A percentile compares a stretch with the other conserved stretches of the same genome.
These are phyloP conservation scores for Microtus ochrogaster DNA, from an alignment of 2,113 vertebrate species.

Conservation along the genomic window DNA sequence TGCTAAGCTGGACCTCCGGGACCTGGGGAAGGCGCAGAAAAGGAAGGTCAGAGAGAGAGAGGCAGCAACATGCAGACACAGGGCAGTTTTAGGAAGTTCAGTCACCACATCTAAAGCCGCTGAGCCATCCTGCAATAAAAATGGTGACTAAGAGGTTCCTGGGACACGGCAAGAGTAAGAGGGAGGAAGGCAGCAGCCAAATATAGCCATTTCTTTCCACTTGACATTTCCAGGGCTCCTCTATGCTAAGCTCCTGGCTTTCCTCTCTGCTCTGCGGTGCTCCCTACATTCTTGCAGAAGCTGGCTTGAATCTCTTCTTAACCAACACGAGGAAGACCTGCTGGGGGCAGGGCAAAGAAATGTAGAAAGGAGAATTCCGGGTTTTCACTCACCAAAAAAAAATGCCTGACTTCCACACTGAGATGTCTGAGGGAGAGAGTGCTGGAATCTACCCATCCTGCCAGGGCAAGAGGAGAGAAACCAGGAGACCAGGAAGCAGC, in stretches of 20 bases:
- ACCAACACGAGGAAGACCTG: neutral
- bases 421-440: rapidly evolving
- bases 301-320: neutral
- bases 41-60: neutral
- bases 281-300: neutral
- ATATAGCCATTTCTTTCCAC: neutral
- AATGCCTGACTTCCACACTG: neutral
- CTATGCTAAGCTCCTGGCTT: neutral
- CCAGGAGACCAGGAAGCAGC: neutral
- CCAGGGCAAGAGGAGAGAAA: neutral
- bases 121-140: neutral
- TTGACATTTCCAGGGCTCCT: conserved; percentile 16
- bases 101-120: neutral
- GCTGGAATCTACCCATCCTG: neutral
- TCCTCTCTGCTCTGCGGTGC: neutral
- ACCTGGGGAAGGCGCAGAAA: rapidly evolving
- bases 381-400: neutral
- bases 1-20: neutral
- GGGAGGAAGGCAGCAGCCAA: neutral
- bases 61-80: neutral
- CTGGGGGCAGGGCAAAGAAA: neutral
- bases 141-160: neutral
- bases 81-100: no score
- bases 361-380: neutral
- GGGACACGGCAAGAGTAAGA: neutral